These are phyloP conservation scores for Acanthiza pusilla DNA, from an alignment of 2,797 vertebrate species.

Conservation along the genomic window DNA sequence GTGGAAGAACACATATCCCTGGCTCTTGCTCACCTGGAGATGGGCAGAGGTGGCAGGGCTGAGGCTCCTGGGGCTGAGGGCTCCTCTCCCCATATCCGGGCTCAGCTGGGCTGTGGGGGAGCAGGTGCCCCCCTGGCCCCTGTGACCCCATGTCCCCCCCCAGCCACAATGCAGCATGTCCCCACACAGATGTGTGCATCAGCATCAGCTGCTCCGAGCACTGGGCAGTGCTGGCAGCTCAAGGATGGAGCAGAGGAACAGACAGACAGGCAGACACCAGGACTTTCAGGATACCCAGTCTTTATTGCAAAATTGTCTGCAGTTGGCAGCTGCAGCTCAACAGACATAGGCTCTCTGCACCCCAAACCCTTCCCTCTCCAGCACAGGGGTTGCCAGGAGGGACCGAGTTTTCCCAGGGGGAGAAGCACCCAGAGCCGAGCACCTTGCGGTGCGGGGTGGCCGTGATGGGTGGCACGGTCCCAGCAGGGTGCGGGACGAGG, in stretches of 20 bases:
- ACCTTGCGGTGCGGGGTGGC: fast-evolving
- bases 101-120: not conserved
- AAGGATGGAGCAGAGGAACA: not conserved
- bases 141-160: too few species aligned
- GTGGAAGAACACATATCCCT: not conserved
- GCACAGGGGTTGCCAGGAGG: fast-evolving
- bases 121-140: fast-evolving
- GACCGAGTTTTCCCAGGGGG: fast-evolving
- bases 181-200: not conserved
- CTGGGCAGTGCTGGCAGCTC: fast-evolving
- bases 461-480: fast-evolving
- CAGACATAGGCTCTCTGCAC: fast-evolving
- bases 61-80: not conserved
- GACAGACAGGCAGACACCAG: not conserved
- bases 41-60: not conserved
- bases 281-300: not conserved
- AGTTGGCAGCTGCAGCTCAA: not conserved
- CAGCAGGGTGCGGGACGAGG: fast-evolving
- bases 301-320: not conserved
- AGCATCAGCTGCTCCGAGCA: fast-evolving
- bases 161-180: fast-evolving
- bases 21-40: not conserved
- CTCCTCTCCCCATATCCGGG: fast-evolving
- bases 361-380: not conserved
- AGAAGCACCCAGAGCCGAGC: fast-evolving